phyloP scores from a whole-genome alignment of 2,888 invertebrate species.

The Leptopilina drosophilae region DNA sequence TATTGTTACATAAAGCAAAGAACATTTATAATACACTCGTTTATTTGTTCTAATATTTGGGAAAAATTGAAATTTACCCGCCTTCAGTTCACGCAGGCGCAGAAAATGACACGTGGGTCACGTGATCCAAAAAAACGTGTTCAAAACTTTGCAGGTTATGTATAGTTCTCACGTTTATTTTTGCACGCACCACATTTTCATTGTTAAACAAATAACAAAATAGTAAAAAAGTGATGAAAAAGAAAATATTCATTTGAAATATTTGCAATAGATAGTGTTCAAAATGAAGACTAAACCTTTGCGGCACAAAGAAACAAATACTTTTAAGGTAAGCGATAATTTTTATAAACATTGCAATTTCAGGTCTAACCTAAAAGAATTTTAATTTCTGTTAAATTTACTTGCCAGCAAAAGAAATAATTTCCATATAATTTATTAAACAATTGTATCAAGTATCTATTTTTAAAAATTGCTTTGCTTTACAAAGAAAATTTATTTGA shows the following conservation, averaged over 20 bases:
- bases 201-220: too few species aligned
- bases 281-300: slow-evolving; percentile 58
- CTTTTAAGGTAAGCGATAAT: slow-evolving; percentile 50
- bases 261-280: not conserved
- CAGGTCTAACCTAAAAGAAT: slow-evolving; percentile 14
- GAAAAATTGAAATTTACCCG: not conserved
- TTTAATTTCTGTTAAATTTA: not conserved
- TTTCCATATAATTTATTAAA: too few species aligned
- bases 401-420: too few species aligned
- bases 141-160: not conserved
- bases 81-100: not conserved
- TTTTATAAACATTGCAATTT: not conserved
- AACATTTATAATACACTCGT: not conserved
- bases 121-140: slow-evolving; percentile 3
- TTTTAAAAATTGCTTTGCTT: too few species aligned
- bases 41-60: not conserved
- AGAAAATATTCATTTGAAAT: not conserved
- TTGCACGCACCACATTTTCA: not conserved
- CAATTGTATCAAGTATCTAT: too few species aligned
- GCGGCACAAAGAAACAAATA: slow-evolving; percentile 56
- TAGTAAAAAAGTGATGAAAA: not conserved
- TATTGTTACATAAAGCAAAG: too few species aligned
- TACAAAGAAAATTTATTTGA: too few species aligned
- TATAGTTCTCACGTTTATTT: not conserved
- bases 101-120: not conserved